Conservation (phyloP, 53 echinoderm and acorn worm genomes). For the Glandiceps talaboti region DNA sequence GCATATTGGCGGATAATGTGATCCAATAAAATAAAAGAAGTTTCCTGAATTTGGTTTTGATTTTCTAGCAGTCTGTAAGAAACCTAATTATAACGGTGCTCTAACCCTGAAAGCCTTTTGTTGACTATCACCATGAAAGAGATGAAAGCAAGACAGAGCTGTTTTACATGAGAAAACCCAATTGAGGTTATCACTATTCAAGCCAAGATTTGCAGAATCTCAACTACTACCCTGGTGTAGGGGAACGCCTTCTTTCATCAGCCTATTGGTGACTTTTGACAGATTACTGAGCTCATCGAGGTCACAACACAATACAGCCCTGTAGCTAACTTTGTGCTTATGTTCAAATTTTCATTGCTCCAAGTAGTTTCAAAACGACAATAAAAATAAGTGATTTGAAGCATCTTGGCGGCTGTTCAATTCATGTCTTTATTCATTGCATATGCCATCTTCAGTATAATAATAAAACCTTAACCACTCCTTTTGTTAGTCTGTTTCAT, state of each 20-base stretch:
- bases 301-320: neutral
- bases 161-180: neutral
- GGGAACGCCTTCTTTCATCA: constrained; percentile 1
- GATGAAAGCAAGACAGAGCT: neutral
- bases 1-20: no score
- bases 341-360: neutral
- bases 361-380: neutral
- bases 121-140: neutral
- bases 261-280: neutral
- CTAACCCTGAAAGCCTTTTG: neutral
- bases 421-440: neutral
- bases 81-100: neutral
- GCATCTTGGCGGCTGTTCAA: neutral
- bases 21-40: no score
- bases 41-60: no score
- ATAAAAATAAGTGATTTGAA: neutral
- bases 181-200: neutral
- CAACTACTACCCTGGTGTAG: neutral
- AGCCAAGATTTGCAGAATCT: neutral
- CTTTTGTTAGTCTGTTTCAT: neutral
- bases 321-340: neutral
- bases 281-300: neutral
- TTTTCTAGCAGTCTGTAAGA: no score
- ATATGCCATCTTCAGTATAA: neutral
- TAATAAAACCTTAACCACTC: neutral